Evolutionary conservation across 2,888 invertebrate genomes (phyloP), one percentile per base, ranked within the genome.

Genomic region (Acleris sparsana): DNA sequence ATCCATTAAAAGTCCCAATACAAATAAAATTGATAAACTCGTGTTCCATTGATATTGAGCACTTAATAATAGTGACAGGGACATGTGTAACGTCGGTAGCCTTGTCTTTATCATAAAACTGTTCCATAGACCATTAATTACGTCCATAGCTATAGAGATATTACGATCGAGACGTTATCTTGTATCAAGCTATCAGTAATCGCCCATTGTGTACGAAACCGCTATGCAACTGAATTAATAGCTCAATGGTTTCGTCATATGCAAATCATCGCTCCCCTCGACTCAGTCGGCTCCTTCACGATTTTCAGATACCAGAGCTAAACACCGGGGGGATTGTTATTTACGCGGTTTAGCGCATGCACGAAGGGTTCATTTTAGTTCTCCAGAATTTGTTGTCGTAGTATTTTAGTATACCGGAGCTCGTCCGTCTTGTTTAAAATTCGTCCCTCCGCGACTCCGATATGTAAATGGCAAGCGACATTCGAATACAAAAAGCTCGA

Each of bases 401-500:
- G 61, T 53, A 39, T 44, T 49, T 66, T 85, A 86, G 84, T 84
- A 77, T 73, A 74, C 77, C 80, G 84, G 80, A 81, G 83, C 80
- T 80, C 83, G 80, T 83, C 81, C 79, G 79, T 86, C 86, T 85
- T 85, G 82, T 87, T 90, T 87, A 85, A 89, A 86, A 89, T 89
- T 89, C 89, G 88, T 84, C 87, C 86, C 84, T 77, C 80, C 79
- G 80, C 86, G 80, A 83, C 80, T 83, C 80, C 78, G 87, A 88
- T 91, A 92, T 92, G 92, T 90, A 92, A 92, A 92, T 90, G 79
- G 74, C 80, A 79, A 75, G 87, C 88, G 90, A 90, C 90, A 89
- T 84, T 88, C 88, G 91, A 89, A 92, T 91, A 92, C 91, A 91
- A 92, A 92, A 92, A 92, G 91, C 89, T 91, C 85, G 89, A 86